These are phyloP conservation scores for Pitangus sulphuratus DNA, from an alignment of 2,797 vertebrate species.

Conservation along the genomic window DNA sequence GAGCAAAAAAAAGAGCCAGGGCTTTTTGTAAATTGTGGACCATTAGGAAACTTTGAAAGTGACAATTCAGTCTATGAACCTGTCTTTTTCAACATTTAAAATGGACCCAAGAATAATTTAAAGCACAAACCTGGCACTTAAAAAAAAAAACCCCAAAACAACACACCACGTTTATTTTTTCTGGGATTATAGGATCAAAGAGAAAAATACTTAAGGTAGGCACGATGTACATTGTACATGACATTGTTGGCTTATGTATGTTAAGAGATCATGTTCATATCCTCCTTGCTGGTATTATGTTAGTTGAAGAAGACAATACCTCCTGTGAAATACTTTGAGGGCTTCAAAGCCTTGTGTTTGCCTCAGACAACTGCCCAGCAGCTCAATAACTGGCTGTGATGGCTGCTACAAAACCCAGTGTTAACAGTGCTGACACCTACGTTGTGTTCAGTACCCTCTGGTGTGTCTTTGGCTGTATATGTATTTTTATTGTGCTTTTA, in stretches of 20 bases:
- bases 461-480: background rate
- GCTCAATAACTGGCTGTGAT: background rate
- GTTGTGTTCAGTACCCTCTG: background rate
- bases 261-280: accelerated
- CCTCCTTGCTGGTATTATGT: background rate
- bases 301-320: background rate
- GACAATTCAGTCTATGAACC: background rate
- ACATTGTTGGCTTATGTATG: background rate
- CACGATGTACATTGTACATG: background rate
- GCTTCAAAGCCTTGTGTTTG: background rate
- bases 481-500: conserved; percentile 53
- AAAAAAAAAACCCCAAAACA: background rate
- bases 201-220: background rate
- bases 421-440: background rate
- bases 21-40: background rate
- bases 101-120: background rate
- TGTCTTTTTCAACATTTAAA: background rate
- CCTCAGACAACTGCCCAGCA: background rate
- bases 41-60: background rate
- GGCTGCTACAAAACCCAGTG: background rate
- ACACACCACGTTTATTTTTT: background rate
- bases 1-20: background rate
- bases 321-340: background rate
- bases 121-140: background rate
- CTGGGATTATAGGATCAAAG: background rate